Base-by-base conservation (phyloP, 2,888 invertebrate species). In the Rhimphoctona megacephalus region DNA sequence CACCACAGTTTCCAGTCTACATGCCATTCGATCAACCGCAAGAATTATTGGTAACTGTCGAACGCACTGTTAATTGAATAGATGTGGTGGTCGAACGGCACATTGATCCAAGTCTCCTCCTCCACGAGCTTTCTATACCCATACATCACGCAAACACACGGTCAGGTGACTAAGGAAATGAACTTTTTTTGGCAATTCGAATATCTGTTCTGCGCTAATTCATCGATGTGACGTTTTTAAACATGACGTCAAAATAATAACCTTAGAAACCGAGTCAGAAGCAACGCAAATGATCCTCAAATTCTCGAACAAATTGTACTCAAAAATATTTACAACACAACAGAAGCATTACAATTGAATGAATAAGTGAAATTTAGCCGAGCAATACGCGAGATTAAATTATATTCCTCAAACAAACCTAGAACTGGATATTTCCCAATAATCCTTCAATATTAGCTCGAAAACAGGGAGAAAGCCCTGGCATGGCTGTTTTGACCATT, bases 31-130 rank as follows among this genome's bases (percentile, higher is more conserved):
- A 82, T 67, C 79, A 52, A 84, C 86, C 86, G 39, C 86, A 87
- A 84, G 84, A 84, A 87, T 87, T 84, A 87, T 82, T 83, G 86
- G 86, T 70, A 73, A 84, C 84, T 81, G 84, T 73, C 82, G 81
- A 82, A 84, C 83, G 83, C 83, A 81, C 80, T 81, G 86, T 87
- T 87, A 87, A 87, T 87, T 87, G 82, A 87, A 87, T 87, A 79
- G 79, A 82, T 84, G 84, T 57, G 86, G 81, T 30, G 84, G 19
- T 22, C 81, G 57, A 66, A 67, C 39, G 81, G 69, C 76, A 30
- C 70, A 82, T 82, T 82, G 86, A 84, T 84, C 78, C 74, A 64
- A n/a, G 36, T 70, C 61, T 39, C 74, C 39, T 46, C 61, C 36
- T 7, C 33, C 49, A 14, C 39, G n/a, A 43, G 46, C 61, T 66